phyloP scores from a whole-genome alignment of 2,113 vertebrate genomes.

The Diadophis punctatus region DNA sequence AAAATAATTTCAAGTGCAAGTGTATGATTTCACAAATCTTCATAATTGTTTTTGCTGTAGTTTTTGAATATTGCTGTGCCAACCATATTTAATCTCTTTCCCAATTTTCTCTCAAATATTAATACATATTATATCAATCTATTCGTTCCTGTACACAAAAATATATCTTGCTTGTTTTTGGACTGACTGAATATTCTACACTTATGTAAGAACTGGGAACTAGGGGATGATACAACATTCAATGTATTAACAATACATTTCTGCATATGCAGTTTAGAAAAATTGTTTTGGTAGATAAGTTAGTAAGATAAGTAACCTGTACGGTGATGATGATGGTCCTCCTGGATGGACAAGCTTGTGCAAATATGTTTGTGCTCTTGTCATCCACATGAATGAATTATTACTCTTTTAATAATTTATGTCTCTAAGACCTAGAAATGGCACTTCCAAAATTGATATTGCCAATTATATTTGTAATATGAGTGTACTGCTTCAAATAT shows the following conservation, averaged over 20 bases:
- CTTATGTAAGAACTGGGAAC: background rate
- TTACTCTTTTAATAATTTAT: slow-evolving; percentile 19
- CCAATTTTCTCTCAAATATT: background rate
- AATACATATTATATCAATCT: background rate
- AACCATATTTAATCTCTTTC: background rate
- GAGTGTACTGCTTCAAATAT: slow-evolving; percentile 6
- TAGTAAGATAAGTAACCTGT: background rate
- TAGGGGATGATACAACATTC: background rate
- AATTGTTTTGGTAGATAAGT: background rate
- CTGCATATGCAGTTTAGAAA: background rate
- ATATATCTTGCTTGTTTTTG: background rate
- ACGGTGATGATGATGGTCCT: background rate
- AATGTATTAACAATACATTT: background rate
- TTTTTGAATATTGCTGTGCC: background rate
- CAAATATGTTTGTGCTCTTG: background rate
- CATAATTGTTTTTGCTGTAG: background rate
- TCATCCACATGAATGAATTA: background rate
- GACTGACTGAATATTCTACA: background rate
- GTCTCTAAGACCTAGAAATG: background rate
- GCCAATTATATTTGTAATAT: slow-evolving; percentile 18
- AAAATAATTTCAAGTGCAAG: background rate
- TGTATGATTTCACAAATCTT: background rate
- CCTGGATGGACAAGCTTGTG: background rate
- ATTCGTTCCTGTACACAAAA: background rate
- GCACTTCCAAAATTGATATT: background rate